Base-by-base conservation (phyloP, 2,888 invertebrate species). In the Xestoiulus laeticollis region DNA sequence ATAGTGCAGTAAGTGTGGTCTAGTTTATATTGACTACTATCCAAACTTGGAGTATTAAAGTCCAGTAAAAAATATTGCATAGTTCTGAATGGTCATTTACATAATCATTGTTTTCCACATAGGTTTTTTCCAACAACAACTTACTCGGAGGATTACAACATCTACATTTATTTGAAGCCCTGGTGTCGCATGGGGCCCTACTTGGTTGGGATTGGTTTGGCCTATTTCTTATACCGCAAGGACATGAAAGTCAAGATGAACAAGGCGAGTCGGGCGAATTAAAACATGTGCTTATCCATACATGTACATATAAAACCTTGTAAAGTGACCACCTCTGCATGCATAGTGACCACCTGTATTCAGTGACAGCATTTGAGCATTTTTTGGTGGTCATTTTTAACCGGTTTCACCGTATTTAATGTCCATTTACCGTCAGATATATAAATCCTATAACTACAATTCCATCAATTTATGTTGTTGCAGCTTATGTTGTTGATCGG, bases 111-210 rank as follows among this genome's bases (percentile, higher is more conserved):
- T 14, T 84, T 43, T 10, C n/a, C 16, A 0, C 0, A 14, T n/a
- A 84, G 84, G 33, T 84, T 84, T 33, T 38, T n/a, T 33, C 84
- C 84, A 22, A 8, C 32, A 43, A 5, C 22, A 3, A 8, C 1
- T 3, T 0, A 30, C 32, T 84, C 84, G 33, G 6, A 32, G 19
- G 38, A 10, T 5, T 78, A 78, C 38, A 38, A 22, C 22, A 16
- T 43, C 22, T n/a, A 87, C 89, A 89, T 90, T 1, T 90, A 90
- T 87, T 90, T 90, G 16, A 90, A 90, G 87, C 90, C 90, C 0
- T 90, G 90, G 43, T 90, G 90, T 87, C 87, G 90, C 85, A 89
- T 90, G 85, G 90, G 90, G 14, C 90, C 90, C 26, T 90, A 90
- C 86, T 85, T 90, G 32, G 88, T 90, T 30, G 90, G 90, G n/a